Evolutionary conservation across 2,797 vertebrate species (phyloP), one percentile per base, ranked within the genome.

Genomic region (Intellagama lesueurii): DNA sequence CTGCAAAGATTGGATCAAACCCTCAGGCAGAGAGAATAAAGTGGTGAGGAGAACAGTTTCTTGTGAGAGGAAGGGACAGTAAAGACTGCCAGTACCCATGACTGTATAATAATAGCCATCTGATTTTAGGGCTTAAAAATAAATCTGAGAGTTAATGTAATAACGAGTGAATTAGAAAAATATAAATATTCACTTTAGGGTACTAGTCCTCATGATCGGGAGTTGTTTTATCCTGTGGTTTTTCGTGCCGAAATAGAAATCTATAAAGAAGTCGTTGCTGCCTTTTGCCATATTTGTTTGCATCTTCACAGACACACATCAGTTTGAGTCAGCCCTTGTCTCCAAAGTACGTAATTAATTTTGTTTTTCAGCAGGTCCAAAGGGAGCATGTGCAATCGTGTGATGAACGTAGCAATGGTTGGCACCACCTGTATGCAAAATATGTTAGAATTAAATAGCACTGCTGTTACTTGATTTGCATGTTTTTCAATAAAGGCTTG

Each of bases 391-490:
- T 69, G 80, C 79, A 77, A 19, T 90, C 85, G 82, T 78, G 60
- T 16, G 6, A 66, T 86, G 84, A 90, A 82, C 86, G 78, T 75
- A 52, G 78, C 8, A 81, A 81, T 35, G 60, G 60, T 83, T 76
- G 88, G 78, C 79, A 90, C 72, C 89, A 90, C 89, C 89, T 87
- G 89, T 87, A 90, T 87, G 89, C 89, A 83, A 90, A 89, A 87
- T 44, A 90, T 78, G 89, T 83, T 90, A 79, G 79, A 78, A 87
- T 87, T 86, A 90, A 90, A 68, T 82, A 82, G 72, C 69, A 79
- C 89, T 90, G 85, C 84, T 87, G 72, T 86, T 86, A 78, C 89
- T 90, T 70, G 79, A 90, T 90, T 90, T 90, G 85, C 89, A 90
- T 90, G 79, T 87, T 87, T 90, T 90, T 90, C 89, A 90, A 90